Conservation (phyloP, 2,888 invertebrate species). For the Sclerodermus sp. region DNA sequence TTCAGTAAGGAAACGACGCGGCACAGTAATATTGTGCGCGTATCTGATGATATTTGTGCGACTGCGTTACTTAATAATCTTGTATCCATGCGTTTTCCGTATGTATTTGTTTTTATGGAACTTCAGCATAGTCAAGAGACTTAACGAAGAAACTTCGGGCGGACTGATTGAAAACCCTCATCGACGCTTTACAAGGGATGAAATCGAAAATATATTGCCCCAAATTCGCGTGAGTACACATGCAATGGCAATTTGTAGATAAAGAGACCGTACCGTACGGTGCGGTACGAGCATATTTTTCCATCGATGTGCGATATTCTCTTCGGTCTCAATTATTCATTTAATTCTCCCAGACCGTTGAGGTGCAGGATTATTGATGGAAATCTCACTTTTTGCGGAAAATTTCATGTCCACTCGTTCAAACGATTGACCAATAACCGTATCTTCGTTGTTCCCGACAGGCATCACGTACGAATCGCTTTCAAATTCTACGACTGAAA, state of each 20-base stretch:
- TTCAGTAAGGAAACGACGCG: slow-evolving; percentile 61
- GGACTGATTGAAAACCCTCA: slow-evolving; percentile 58
- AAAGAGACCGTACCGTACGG: no score
- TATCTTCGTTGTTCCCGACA: no score
- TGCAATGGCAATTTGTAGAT: slow-evolving; percentile 4
- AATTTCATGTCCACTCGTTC: neutral
- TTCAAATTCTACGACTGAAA: no score
- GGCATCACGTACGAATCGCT: no score
- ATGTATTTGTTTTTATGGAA: no score
- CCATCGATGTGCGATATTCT: slow-evolving; percentile 6
- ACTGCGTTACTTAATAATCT: no score
- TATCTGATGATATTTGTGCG: no score
- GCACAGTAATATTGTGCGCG: no score
- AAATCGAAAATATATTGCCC: slow-evolving; percentile 66
- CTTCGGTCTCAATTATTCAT: slow-evolving; percentile 9
- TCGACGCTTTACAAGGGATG: slow-evolving; percentile 61
- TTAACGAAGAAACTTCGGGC: no score
- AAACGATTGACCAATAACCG: neutral
- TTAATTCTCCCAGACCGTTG: neutral
- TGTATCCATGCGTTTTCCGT: no score
- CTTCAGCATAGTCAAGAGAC: no score
- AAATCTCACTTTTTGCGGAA: neutral
- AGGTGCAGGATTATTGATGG: neutral
- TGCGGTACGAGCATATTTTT: no score
- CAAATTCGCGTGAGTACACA: slow-evolving; percentile 64